Evolutionary conservation across 2,113 vertebrate species (phyloP), one percentile per base, ranked within the genome.

Genomic region (Loxodonta africana): DNA sequence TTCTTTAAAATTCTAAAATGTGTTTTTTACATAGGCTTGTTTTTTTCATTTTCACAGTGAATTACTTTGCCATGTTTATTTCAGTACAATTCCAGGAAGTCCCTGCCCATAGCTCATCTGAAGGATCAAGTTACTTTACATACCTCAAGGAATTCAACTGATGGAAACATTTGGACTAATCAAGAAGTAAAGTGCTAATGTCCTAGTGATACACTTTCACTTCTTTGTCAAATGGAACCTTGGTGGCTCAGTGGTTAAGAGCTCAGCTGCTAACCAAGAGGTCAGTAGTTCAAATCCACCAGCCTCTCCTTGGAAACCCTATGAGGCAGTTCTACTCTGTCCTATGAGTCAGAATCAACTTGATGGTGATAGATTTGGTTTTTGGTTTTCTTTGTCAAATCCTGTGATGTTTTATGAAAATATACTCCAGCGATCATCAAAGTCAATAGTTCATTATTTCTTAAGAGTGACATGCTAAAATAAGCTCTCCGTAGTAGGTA

Each of bases 1-100:
- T 97, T 98, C 93, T 98, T 97, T 97, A 97, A 98, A 98, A 97
- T 94, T 97, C 85, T 88, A 37, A 97, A 97, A 94, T 88, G 46
- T 96, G 78, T 69, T 67, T 97, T 95, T 89, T 73, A 95, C 73
- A 95, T 65, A 65, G 51, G 41, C 90, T 94, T 95, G 76, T 90
- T 98, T 97, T 97, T 95, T 96, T 96, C 94, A 86, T 85, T 98
- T 98, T 98, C 90, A 95, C 95, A 97, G 63, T 87, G 95, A 97
- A 97, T 85, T 95, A 37, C 92, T 98, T 95, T 91, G 44, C n/a
- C 91, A 91, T 30, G 65, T 63, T 90, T 53, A 26, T 97, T n/a
- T 97, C 69, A 88, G 28, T 73, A 80, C 71, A 71, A 17, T 74
- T 88, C 82, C 78, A 57, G 95, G 83, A 95, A 97, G 77, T 97